phyloP scores from a whole-genome alignment of 2,888 invertebrate species.

The Spisula solida region DNA sequence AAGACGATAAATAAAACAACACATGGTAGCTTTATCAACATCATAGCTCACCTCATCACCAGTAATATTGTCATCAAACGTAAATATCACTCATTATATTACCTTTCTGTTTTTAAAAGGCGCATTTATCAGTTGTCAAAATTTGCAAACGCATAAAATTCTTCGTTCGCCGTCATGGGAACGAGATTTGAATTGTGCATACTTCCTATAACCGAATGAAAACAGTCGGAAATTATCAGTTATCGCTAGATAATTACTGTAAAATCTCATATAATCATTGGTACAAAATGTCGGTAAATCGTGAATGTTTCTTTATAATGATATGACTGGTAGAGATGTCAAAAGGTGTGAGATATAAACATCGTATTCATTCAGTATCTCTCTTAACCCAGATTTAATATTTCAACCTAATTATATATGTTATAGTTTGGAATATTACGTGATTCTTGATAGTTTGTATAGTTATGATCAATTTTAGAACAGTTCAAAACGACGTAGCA shows the following conservation, averaged over 20 bases:
- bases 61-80: not conserved
- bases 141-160: conserved; percentile 34
- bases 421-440: no score
- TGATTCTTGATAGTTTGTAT: no score
- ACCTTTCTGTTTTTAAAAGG: not conserved
- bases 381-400: not conserved
- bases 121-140: conserved; percentile 32
- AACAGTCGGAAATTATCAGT: conserved; percentile 41
- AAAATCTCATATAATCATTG: conserved; percentile 11
- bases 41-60: not conserved
- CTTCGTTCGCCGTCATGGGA: conserved; percentile 58
- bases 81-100: not conserved
- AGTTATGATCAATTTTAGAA: no score
- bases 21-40: not conserved
- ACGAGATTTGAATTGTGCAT: conserved; percentile 44
- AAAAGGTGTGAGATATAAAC: conserved; percentile 9
- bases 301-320: conserved; percentile 11
- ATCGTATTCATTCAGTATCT: not conserved
- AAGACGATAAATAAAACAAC: no score
- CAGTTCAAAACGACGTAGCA: no score
- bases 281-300: conserved; percentile 13
- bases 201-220: conserved; percentile 34
- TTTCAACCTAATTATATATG: not conserved
- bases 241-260: conserved; percentile 19
- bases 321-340: not conserved